These are phyloP conservation scores for Stenodera caucasica DNA, from an alignment of 2,888 invertebrate genomes.

Conservation along the genomic window DNA sequence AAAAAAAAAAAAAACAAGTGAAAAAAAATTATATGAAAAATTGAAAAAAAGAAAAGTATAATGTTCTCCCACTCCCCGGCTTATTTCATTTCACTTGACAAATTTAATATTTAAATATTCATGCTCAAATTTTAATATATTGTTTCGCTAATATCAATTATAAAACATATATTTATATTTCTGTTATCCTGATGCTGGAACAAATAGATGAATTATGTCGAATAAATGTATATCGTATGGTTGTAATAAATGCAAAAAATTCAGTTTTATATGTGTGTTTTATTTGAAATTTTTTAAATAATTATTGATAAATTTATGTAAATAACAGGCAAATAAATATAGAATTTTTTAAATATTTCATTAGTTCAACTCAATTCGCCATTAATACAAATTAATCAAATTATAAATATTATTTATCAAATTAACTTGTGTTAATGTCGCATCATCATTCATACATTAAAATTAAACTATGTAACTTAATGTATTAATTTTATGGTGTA, in stretches of 20 bases:
- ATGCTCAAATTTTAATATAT: conserved; percentile 37
- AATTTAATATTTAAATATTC: conserved; percentile 30
- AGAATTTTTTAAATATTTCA: not conserved
- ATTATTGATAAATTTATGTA: conserved; percentile 8
- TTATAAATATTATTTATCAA: not conserved
- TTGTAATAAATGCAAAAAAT: conserved; percentile 51
- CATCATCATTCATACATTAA: conserved; percentile 11
- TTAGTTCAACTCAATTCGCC: conserved; percentile 8
- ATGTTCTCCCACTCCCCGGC: conserved; percentile 47
- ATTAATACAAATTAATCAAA: conserved; percentile 12
- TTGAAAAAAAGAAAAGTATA: conserved; percentile 31
- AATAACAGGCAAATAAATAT: conserved; percentile 8
- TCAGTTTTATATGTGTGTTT: conserved; percentile 45
- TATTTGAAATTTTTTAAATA: conserved; percentile 21
- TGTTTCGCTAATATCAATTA: conserved; percentile 37
- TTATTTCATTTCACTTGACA: conserved; percentile 39
- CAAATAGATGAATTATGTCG: conserved; percentile 49
- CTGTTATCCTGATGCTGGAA: conserved; percentile 48
- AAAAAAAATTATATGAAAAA: not conserved
- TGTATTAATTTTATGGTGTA: conserved; percentile 27
- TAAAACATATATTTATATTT: conserved; percentile 32
- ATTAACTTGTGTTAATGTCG: conserved; percentile 9
- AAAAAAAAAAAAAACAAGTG: not conserved
- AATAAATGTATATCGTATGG: conserved; percentile 52
- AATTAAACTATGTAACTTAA: conserved; percentile 24